Percentiles rank a stretch among this genome's conserved stretches.
phyloP scores from a whole-genome alignment of 2,113 vertebrate species.

The Seriola quinqueradiata region DNA sequence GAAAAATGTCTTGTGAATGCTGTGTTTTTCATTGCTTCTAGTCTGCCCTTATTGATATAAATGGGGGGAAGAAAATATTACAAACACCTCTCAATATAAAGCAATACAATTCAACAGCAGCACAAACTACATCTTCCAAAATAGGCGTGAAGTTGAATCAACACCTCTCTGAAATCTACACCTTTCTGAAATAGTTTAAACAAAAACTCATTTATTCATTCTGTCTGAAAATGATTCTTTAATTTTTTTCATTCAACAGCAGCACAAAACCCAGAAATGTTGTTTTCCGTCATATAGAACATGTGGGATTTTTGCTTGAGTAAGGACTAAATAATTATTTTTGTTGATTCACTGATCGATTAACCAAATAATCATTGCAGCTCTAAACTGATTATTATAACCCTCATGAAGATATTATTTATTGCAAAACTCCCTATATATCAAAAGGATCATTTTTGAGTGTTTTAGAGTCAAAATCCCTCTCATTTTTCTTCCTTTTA shows the following conservation, averaged over 20 bases:
- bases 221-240: too few species aligned
- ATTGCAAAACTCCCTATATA: background rate
- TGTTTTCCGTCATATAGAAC: too few species aligned
- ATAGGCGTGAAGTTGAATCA: background rate
- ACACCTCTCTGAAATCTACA: background rate
- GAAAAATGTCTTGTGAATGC: constrained; percentile 1
- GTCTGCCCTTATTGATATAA: background rate
- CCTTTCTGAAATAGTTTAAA: too few species aligned
- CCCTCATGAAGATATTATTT: background rate
- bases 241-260: too few species aligned
- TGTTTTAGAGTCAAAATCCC: background rate
- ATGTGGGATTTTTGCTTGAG: too few species aligned
- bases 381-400: background rate
- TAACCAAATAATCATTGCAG: background rate
- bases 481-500: background rate
- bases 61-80: background rate
- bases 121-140: background rate
- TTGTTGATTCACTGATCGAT: background rate
- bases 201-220: too few species aligned
- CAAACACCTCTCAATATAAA: background rate
- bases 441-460: background rate
- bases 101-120: background rate
- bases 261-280: too few species aligned
- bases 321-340: too few species aligned
- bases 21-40: background rate